Evolutionary conservation across 2,113 vertebrate genomes (phyloP), one percentile per base, ranked within the genome.

Genomic region (Sceloporus undulatus): DNA sequence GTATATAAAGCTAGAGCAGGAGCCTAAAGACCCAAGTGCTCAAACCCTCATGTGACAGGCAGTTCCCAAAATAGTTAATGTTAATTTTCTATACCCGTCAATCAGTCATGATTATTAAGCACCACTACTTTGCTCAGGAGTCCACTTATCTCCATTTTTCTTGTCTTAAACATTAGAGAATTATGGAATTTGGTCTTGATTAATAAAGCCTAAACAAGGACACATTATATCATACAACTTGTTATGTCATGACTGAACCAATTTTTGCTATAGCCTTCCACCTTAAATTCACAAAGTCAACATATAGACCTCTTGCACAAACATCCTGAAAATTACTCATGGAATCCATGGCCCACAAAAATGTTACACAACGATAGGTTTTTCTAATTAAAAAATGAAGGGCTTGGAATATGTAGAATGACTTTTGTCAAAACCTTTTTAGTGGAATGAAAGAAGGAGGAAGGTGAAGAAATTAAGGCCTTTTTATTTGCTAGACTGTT

Each of bases 21-120:
- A 94, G 88, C 91, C 93, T 70, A 86, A 48, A 86, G 66, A 78
- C 91, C 88, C 76, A 88, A 85, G 93, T 91, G 90, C 89, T 65
- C 85, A 2, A 76, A 88, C 66, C 84, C 79, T 91, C 91, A 88
- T 92, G 86, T 92, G 93, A 93, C 89, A 94, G 89, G 82, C 85
- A 87, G 91, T 92, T 86, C 94, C 91, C 92, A 94, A 38, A 52
- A 94, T 88, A 0, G 3, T 92, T 94, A 87, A 85, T 89, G 88
- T 92, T 92, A 94, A 94, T 95, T 95, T 95, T 85, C 84, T 85
- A 29, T 80, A 34, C 80, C 91, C 91, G 91, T 92, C 94, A 92
- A 88, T 95, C 94, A 94, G 82, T 92, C 91, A 89, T 83, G 75
- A 90, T 92, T 93, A 87, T 90, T 90, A 85, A 0, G 0, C 91